Evolutionary conservation across 2,797 vertebrate species (phyloP), one percentile per base, ranked within the genome.

Genomic region (Hydrocynus forskahlii): DNA sequence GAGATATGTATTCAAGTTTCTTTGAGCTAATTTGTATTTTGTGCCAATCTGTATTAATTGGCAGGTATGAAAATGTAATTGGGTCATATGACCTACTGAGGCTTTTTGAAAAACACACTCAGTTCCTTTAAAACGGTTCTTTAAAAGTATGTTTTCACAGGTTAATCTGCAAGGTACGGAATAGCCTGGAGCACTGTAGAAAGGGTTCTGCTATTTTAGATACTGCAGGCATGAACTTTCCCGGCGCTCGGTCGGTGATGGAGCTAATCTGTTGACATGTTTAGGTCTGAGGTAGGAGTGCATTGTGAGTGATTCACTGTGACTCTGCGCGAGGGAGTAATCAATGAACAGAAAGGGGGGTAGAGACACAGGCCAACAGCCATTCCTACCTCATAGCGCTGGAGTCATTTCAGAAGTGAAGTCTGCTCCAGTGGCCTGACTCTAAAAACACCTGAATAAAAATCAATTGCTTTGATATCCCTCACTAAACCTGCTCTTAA

Each of bases 271-370:
- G 64, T 74, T 78, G 76, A 78, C 70, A 82, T 17, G 5, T 60
- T 29, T 68, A 16, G 12, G 63, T 78, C 14, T 50, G 63, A 67
- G 16, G 72, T 81, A 45, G 57, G 62, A 63, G 48, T 74, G 62
- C 54, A 77, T 72, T 76, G 71, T 43, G 72, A 78, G 72, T 76
- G 75, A 78, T 83, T 83, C 73, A 72, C 72, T 68, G 62, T 10
- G 66, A 78, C 55, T 80, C 62, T 50, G 68, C 54, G 19, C 19
- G n/a, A 83, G 76, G 79, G 54, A 78, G 48, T 69, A 75, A 79
- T 83, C 60, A 79, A 79, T 75, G 63, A 84, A 72, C 57, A 73
- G 75, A 60, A 75, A 74, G 45, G 40, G 69, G 59, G 45, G 54
- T 35, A 66, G 67, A 72, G 74, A 63, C 75, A 59, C 29, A 57